Evolutionary conservation across 2,113 vertebrate species (phyloP).

Genomic region (Cavia porcellus): DNA sequence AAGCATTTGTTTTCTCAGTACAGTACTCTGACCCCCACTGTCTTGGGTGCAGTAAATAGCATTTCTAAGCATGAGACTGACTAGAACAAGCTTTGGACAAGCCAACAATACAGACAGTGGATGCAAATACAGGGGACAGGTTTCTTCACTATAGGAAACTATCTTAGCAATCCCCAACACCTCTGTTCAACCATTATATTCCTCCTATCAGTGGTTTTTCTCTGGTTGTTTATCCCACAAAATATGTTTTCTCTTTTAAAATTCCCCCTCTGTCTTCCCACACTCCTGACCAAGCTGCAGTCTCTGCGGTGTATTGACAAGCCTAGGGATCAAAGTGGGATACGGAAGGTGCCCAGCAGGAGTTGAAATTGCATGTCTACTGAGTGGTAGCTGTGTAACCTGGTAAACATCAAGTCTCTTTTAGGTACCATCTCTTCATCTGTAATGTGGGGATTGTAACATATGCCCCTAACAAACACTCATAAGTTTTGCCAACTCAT

Average conservation of each 20-base stretch:
- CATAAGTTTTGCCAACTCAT: neutral
- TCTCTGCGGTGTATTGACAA: neutral
- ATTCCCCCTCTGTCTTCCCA: neutral
- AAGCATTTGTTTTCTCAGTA: neutral
- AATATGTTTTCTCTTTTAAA: neutral
- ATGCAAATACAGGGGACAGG: neutral
- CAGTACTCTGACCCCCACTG: neutral
- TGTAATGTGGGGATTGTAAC: neutral
- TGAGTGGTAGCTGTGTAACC: neutral
- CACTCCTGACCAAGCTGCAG: neutral
- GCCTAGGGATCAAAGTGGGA: constrained; percentile 9
- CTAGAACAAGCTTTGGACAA: neutral
- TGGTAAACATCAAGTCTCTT: neutral
- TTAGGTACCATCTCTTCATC: neutral
- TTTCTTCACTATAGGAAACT: neutral
- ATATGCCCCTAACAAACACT: neutral
- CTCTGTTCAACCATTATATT: neutral
- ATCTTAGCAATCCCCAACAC: neutral
- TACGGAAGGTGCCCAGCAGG: neutral
- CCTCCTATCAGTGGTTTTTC: neutral
- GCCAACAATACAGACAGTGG: neutral
- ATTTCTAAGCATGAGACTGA: neutral
- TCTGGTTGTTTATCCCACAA: neutral
- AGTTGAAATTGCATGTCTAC: neutral
- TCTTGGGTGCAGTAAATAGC: neutral